Conservation (phyloP, 2,888 invertebrate species). For the Ectemnius cavifrons region DNA sequence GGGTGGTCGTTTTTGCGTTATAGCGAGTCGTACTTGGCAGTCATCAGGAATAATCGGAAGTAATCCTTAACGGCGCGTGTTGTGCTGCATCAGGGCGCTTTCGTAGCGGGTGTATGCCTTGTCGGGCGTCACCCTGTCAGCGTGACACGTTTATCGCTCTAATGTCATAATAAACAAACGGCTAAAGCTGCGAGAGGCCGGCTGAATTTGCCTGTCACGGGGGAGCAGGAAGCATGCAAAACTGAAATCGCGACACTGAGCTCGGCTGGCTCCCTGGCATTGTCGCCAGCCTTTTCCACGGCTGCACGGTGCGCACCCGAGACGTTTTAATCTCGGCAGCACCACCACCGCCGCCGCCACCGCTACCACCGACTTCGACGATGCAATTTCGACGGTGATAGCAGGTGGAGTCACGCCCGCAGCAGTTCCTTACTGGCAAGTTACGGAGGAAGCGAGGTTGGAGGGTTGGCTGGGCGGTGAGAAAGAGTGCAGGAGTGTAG, state of each 20-base stretch:
- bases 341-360: too few relatives aligned
- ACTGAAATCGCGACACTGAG: constrained; percentile 38
- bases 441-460: constrained; percentile 34
- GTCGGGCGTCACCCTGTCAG: constrained; percentile 1
- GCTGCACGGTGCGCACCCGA: constrained; percentile 25
- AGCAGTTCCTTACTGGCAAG: constrained; percentile 44
- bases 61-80: not conserved
- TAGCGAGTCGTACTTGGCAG: too few relatives aligned
- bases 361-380: constrained; percentile 36
- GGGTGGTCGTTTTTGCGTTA: too few relatives aligned
- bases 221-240: constrained; percentile 32
- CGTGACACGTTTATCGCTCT: constrained; percentile 15
- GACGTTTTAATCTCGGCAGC: constrained; percentile 57
- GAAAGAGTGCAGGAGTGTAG: not conserved
- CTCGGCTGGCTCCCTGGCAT: not conserved
- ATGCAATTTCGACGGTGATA: constrained; percentile 52
- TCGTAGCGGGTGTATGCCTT: not conserved
- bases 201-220: constrained; percentile 20
- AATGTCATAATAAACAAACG: constrained; percentile 27
- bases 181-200: constrained; percentile 1
- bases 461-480: constrained; percentile 11
- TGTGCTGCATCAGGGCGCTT: not conserved
- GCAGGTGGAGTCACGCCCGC: constrained; percentile 41
- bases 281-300: not conserved
- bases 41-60: not conserved